Conservation (phyloP, 2,113 vertebrate genomes). For the Lophotis ruficrista region DNA sequence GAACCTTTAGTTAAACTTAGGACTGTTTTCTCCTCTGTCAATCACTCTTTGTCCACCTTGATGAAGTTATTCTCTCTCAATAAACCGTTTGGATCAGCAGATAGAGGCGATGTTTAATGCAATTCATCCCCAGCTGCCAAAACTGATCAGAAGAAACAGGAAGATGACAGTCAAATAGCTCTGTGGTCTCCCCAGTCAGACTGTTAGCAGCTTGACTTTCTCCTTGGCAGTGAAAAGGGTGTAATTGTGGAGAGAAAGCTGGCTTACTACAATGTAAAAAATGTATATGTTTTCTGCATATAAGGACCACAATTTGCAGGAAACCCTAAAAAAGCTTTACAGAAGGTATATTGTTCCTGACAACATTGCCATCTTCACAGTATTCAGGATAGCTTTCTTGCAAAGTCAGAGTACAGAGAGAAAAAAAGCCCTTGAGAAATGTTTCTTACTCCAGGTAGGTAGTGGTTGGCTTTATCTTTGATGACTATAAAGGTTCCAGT, state of each 20-base stretch:
- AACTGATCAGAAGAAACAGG: neutral
- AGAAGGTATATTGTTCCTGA: neutral
- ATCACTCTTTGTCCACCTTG: neutral
- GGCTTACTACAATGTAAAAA: neutral
- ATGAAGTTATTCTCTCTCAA: neutral
- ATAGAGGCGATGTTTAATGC: neutral
- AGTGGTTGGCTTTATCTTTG: neutral
- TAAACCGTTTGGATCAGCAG: neutral
- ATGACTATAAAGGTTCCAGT: neutral
- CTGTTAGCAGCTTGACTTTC: slow-evolving; percentile 6
- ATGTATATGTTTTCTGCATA: neutral
- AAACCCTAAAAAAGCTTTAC: neutral
- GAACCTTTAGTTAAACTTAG: neutral
- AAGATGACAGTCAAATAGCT: slow-evolving; percentile 10
- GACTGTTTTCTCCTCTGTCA: neutral
- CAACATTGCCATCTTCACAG: neutral
- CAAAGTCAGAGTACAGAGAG: neutral
- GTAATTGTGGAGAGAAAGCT: neutral
- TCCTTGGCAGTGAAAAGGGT: slow-evolving; percentile 4
- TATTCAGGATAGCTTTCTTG: neutral
- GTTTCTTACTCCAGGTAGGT: neutral
- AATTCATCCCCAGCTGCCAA: neutral
- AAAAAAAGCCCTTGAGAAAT: neutral
- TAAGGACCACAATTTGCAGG: neutral
- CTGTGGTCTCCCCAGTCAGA: neutral